A percentile compares a stretch with the other conserved stretches of the same genome.
phyloP scores from a whole-genome alignment of 2,113 vertebrate species.

The Heterocephalus glaber region DNA sequence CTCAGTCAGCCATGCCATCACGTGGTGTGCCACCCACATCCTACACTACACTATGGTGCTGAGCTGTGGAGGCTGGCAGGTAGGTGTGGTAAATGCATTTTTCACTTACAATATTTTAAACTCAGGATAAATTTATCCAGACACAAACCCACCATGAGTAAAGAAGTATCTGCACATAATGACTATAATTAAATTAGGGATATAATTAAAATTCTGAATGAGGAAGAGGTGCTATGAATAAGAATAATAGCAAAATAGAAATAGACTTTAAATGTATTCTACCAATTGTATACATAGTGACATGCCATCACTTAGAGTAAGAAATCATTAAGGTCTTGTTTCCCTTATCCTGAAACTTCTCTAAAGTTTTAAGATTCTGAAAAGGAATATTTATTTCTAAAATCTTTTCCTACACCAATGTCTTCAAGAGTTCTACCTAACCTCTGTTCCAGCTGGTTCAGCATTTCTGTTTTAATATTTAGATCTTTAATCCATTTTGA shows the following conservation, averaged over 20 bases:
- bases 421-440: too few species aligned
- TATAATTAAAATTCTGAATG: neutral
- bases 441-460: too few species aligned
- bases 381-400: conserved; percentile 4
- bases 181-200: neutral
- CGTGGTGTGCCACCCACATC: rapidly evolving
- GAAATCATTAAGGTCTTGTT: neutral
- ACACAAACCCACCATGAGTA: neutral
- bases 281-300: neutral
- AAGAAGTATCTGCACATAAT: neutral
- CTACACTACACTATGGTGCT: too few species aligned
- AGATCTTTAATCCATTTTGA: too few species aligned
- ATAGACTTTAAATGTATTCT: neutral
- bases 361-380: neutral
- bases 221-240: neutral
- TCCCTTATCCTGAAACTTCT: neutral
- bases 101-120: neutral
- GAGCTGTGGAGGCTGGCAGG: neutral
- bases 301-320: neutral
- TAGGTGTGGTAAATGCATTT: neutral
- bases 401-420: too few species aligned
- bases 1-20: rapidly evolving
- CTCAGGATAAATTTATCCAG: neutral
- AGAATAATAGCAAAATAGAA: neutral
- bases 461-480: too few species aligned